A percentile compares a stretch with the other conserved stretches of the same genome.
Conservation (phyloP, 2,797 vertebrate genomes). For the Melanogrammus aeglefinus region DNA sequence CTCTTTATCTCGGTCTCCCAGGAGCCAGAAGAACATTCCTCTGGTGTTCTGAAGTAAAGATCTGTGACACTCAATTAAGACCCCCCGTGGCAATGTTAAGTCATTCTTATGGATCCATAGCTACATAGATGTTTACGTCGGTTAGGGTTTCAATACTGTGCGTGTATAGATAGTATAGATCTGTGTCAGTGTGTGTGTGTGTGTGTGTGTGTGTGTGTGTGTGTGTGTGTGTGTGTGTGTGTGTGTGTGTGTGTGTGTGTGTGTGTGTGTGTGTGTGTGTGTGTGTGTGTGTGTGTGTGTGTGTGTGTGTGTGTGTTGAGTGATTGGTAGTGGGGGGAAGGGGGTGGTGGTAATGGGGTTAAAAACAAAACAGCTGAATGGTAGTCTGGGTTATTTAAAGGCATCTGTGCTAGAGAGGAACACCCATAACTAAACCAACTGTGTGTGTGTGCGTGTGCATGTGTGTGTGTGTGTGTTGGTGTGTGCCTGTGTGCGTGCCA, state of each 20-base stretch:
- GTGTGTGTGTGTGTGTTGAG: too few species aligned
- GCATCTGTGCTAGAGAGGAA: not conserved
- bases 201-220: not conserved
- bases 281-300: too few species aligned
- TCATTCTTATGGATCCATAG: too few species aligned
- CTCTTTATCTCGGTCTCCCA: too few species aligned
- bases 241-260: not conserved
- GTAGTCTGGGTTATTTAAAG: not conserved
- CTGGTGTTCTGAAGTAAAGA: too few species aligned
- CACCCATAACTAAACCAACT: not conserved
- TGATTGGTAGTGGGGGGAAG: not conserved
- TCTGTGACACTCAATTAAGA: too few species aligned
- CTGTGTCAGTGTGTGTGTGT: too few species aligned
- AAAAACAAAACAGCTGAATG: not conserved
- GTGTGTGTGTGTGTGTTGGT: conserved; percentile 17
- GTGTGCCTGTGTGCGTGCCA: conserved; percentile 21
- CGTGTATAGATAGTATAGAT: not conserved
- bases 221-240: not conserved
- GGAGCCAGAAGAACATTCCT: too few species aligned
- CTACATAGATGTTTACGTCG: too few species aligned
- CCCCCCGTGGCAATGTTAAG: too few species aligned
- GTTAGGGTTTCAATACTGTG: too few species aligned
- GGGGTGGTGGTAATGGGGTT: not conserved
- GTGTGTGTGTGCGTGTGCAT: not conserved
- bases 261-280: not conserved